Evolutionary conservation across 2,888 invertebrate species (phyloP), one percentile per base, ranked within the genome.

Genomic region (Teleiodes luculella): DNA sequence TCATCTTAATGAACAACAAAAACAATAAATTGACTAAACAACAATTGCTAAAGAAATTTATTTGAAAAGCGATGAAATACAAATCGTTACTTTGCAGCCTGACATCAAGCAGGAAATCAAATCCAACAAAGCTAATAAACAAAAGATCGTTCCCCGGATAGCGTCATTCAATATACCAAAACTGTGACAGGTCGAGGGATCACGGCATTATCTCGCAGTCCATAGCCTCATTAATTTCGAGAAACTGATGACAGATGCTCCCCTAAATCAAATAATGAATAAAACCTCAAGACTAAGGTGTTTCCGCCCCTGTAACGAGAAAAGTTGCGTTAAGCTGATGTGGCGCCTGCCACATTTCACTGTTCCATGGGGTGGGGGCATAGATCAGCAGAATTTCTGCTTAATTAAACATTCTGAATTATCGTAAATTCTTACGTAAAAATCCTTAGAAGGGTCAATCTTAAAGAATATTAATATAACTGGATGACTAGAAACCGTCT

Each of bases 321-420:
- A 83, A 85, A 85, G 80, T 85, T 84, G 76, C 74, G 77, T 80
- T 78, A 75, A 74, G 77, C 79, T 83, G 82, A 82, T 78, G 78
- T 78, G 76, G 70, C 72, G 64, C 61, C 63, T 64, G 64, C 68
- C 73, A 76, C 74, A 74, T 76, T 80, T 79, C 67, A 74, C 72
- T 74, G 67, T 69, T 68, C 67, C 59, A 61, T 57, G 59, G 65
- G 63, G 50, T 52, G 55, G 0, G 65, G 20, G 5, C 14, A 14
- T 28, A 37, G 37, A 37, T 3, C 5, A 2, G 16, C 37, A 5
- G 43, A 13, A 7, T 5, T 33, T n/a, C 33, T 10, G 33, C 33
- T n/a, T 10, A 8, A 24, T 24, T 24, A 24, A 24, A 7, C 28
- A n/a, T 43, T 13, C 28, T 43, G 6, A 28, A 20, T 43, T 11